Evolutionary conservation across 2,797 vertebrate species (phyloP).

Genomic region (Acrossocheilus wenchowensis): DNA sequence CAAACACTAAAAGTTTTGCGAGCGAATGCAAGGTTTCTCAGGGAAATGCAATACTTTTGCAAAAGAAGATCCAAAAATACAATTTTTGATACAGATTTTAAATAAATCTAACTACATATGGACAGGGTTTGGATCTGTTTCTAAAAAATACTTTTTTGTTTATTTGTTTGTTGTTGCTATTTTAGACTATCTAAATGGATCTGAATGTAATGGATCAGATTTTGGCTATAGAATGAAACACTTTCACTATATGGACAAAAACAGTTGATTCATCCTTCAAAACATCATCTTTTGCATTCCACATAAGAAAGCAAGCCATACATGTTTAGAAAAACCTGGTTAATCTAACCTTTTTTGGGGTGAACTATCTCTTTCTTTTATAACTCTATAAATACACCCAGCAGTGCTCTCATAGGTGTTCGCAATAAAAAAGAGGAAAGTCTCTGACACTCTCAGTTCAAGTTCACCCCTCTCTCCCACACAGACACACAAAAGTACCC

Average conservation of each 20-base stretch:
- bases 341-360: neutral
- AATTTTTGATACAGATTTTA: neutral
- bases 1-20: neutral
- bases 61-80: no score
- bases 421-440: conserved; percentile 7
- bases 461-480: conserved; percentile 33
- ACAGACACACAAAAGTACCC: conserved; percentile 53
- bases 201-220: neutral
- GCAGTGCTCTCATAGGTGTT: conserved; percentile 14
- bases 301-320: neutral
- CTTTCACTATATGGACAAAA: neutral
- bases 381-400: neutral
- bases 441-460: conserved; percentile 53
- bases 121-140: neutral
- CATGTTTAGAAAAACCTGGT: neutral
- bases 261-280: neutral
- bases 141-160: no score
- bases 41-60: neutral
- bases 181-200: neutral
- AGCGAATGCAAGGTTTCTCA: neutral
- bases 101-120: neutral
- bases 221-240: neutral
- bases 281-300: neutral
- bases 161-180: neutral
- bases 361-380: neutral